Percentiles rank a stretch among this genome's conserved stretches.
phyloP scores from a whole-genome alignment of 2,113 vertebrate genomes.

The Hyaena hyaena region DNA sequence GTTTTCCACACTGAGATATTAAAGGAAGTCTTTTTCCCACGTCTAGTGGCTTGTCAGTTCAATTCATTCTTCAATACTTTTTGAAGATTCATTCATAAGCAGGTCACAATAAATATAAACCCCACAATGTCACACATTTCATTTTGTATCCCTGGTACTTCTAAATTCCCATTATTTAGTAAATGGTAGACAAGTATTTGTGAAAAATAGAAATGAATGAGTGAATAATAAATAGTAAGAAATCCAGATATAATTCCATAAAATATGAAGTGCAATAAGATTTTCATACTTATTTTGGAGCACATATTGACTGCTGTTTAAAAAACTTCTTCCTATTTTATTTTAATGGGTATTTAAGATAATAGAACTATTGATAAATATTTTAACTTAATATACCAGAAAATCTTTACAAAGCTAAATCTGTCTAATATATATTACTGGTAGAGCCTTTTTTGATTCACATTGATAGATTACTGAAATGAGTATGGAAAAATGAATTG shows the following conservation, averaged over 20 bases:
- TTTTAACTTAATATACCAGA: conserved; percentile 27
- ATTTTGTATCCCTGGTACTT: neutral
- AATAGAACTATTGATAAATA: conserved; percentile 41
- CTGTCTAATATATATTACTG: neutral
- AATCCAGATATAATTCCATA: neutral
- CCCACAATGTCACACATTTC: neutral
- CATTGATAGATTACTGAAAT: neutral
- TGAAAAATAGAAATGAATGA: conserved; percentile 34
- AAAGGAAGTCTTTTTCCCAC: neutral
- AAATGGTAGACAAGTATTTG: neutral
- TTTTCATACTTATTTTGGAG: conserved; percentile 1
- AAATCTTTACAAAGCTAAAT: conserved; percentile 13
- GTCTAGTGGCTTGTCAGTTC: neutral
- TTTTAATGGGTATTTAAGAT: neutral
- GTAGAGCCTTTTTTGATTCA: neutral
- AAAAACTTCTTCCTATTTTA: neutral
- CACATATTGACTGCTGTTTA: conserved; percentile 13
- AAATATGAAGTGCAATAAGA: neutral
- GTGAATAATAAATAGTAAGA: neutral
- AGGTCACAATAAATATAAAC: neutral
- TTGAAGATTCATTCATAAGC: conserved; percentile 7
- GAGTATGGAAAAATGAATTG: neutral
- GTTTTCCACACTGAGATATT: neutral
- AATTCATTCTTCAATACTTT: neutral
- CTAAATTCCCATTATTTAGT: neutral